Conservation (phyloP, 2,113 vertebrate genomes). For the Elaphurus davidianus region DNA sequence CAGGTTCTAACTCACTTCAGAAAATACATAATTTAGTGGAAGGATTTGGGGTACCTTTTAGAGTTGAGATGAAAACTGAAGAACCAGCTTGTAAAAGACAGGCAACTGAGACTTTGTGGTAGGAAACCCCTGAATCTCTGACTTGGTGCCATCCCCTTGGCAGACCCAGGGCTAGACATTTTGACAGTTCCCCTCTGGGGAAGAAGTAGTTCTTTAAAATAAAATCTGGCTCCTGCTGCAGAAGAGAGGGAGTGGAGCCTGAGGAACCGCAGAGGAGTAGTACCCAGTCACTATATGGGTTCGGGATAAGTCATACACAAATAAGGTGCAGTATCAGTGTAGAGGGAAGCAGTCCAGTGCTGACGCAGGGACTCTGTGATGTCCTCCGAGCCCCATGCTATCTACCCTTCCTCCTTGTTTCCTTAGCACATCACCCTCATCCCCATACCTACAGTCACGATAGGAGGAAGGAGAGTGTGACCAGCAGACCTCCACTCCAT, state of each 20-base stretch:
- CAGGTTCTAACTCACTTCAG: not conserved
- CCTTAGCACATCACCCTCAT: not conserved
- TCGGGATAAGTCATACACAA: not conserved
- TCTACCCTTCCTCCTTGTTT: not conserved
- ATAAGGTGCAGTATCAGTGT: not conserved
- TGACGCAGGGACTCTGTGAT: not conserved
- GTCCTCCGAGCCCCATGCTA: not conserved
- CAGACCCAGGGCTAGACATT: not conserved
- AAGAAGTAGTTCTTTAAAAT: not conserved
- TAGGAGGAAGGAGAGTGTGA: not conserved
- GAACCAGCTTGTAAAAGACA: not conserved
- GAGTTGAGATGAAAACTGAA: not conserved
- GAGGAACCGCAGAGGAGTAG: not conserved
- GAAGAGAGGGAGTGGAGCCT: not conserved
- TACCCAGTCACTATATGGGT: not conserved
- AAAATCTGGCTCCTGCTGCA: not conserved
- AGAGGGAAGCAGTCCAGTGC: not conserved
- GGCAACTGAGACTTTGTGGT: not conserved
- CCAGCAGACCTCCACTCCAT: not conserved
- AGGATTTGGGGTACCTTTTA: not conserved
- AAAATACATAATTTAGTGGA: not conserved
- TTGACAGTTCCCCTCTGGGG: not conserved
- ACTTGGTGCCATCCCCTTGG: not conserved
- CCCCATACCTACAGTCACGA: accelerated
- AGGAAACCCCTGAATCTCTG: not conserved